Percentiles rank a stretch among this genome's conserved stretches.
phyloP scores from a whole-genome alignment of 2,888 invertebrate species.

The Cartodere bifasciata region DNA sequence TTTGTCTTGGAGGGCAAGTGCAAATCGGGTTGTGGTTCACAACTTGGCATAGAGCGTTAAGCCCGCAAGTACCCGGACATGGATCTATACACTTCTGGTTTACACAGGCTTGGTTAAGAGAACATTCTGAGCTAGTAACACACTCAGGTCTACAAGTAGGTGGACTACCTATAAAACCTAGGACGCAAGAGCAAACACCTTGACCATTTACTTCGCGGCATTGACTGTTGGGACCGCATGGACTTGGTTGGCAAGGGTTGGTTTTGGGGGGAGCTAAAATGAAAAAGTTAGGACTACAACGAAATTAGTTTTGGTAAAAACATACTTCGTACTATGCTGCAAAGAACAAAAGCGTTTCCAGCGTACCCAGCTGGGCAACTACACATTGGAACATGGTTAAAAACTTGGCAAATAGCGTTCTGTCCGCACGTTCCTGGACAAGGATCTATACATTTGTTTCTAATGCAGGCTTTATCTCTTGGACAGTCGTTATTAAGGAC shows the following conservation, averaged over 20 bases:
- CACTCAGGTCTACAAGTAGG: slow-evolving; percentile 71
- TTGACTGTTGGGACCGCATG: slow-evolving; percentile 70
- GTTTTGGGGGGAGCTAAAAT: slow-evolving; percentile 8
- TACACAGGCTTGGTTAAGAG: slow-evolving; percentile 58
- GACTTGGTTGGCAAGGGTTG: slow-evolving; percentile 55
- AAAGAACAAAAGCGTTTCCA: slow-evolving; percentile 57
- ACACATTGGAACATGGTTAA: slow-evolving; percentile 65
- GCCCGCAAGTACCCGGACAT: slow-evolving; percentile 72
- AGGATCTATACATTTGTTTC: slow-evolving; percentile 52
- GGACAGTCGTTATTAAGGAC: slow-evolving; percentile 52
- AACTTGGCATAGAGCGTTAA: slow-evolving; percentile 60
- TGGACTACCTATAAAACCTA: slow-evolving; percentile 60
- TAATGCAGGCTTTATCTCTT: slow-evolving; percentile 49
- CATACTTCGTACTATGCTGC: slow-evolving; percentile 37
- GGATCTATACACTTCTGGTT: slow-evolving; percentile 72
- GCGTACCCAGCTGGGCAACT: slow-evolving; percentile 51
- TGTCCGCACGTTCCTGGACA: slow-evolving; percentile 59
- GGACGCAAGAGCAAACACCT: slow-evolving; percentile 58
- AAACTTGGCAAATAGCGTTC: slow-evolving; percentile 56
- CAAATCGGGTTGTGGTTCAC: slow-evolving; percentile 73
- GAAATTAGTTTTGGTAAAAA: no score
- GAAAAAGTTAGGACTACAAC: not conserved
- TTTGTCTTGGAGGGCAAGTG: slow-evolving; percentile 51
- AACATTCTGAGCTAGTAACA: slow-evolving; percentile 60
- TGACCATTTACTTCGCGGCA: slow-evolving; percentile 61